Percentiles rank a stretch among this genome's conserved stretches.
These are phyloP conservation scores for Eledona agricola DNA, from an alignment of 2,888 invertebrate species.

Conservation along the genomic window DNA sequence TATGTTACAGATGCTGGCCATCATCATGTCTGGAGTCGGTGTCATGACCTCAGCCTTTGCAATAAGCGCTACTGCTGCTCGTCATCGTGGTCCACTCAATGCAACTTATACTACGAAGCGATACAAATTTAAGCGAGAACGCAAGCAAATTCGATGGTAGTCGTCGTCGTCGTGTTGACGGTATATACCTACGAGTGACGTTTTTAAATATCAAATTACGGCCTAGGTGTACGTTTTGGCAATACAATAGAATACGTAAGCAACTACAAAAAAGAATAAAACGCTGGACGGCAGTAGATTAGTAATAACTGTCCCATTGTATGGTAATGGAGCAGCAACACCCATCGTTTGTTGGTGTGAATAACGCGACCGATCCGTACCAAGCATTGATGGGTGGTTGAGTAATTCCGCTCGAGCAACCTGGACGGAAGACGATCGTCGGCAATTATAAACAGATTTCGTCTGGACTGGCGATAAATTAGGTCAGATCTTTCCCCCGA, in stretches of 20 bases:
- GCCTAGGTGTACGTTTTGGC: conserved; percentile 30
- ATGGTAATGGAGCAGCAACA: conserved; percentile 39
- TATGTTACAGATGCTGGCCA: conserved; percentile 38
- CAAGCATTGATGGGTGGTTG: conserved; percentile 11
- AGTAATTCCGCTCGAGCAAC: conserved; percentile 3
- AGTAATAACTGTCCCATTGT: conserved; percentile 38
- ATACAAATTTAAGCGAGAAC: no score
- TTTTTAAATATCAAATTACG: conserved; percentile 33
- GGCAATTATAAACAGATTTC: conserved; percentile 41
- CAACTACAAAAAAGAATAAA: conserved; percentile 36
- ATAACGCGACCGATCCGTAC: conserved; percentile 27
- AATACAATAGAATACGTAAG: conserved; percentile 33
- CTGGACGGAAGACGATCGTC: conserved; percentile 4
- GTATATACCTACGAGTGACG: no score
- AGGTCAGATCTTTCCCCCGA: conserved; percentile 41
- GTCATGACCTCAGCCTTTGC: conserved; percentile 33
- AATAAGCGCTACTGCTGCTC: conserved; percentile 6
- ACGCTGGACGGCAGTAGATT: conserved; percentile 34
- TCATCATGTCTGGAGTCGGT: conserved; percentile 30
- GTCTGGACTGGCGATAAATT: conserved; percentile 37
- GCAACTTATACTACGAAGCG: no score
- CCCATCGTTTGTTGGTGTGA: conserved; percentile 37
- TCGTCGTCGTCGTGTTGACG: no score
- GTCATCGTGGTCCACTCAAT: conserved; percentile 15
- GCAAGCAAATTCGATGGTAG: no score